Evolutionary conservation across 2,113 vertebrate species (phyloP), one percentile per base, ranked within the genome.

Genomic region (Pterocles gutturalis): DNA sequence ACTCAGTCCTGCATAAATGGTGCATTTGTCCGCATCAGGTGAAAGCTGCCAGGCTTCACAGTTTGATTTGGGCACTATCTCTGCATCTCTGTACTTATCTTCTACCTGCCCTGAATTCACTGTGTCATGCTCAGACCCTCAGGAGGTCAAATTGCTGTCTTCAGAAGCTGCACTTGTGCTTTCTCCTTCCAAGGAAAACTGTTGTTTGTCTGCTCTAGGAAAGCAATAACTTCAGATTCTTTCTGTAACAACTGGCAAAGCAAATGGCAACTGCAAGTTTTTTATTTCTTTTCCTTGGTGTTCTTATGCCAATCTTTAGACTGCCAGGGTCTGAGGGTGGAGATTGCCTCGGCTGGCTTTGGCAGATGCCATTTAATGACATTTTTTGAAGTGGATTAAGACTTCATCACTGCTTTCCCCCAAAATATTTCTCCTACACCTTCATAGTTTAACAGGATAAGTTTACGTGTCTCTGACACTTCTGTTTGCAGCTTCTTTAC

Each of bases 141-240:
- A 8, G 8, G n/a, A 3, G 2, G n/a, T 80, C 41, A 34, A 13
- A 87, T 17, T 0, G 0, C 26, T 7, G 3, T 60, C 31, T 86
- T 86, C 58, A 61, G 31, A 72, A 86, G n/a, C n/a, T 67, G 26
- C 45, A 15, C 20, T 66, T 41, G 10, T 43, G 31, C 70, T 82
- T 91, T 92, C 15, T 75, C 3, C 26, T 93, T 89, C 36, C 11
- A 33, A 34, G 58, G 36, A 80, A 83, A 80, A 17, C 13, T 79
- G 3, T 51, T 70, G 22, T 17, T 92, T 83, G 15, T 70, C 51
- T 87, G 0, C 33, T 11, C 9, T 48, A 43, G 46, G 55, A 90
- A 77, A 64, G n/a, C 76, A 84, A 2, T 36, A 55, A 33, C 13
- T 78, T 87, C 7, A 5, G 24, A 60, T 9, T 92, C 8, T 11